Conservation (phyloP, 2,888 invertebrate genomes). For the Chromoteleia sp. region DNA sequence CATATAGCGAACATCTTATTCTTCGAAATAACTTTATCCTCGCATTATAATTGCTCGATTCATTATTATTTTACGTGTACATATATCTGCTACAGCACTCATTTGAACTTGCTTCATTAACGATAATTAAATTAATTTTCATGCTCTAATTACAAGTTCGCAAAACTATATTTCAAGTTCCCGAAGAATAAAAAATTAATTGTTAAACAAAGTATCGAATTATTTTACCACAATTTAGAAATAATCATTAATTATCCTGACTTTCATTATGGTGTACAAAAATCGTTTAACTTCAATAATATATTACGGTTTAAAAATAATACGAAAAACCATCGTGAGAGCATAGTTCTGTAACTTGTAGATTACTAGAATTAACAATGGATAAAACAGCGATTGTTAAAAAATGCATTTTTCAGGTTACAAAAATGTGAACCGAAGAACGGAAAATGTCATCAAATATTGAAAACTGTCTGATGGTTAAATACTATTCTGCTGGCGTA, state of each 20-base stretch:
- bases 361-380: too few relatives aligned
- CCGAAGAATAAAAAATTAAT: neutral
- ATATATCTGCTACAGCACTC: slow-evolving; percentile 11
- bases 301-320: too few relatives aligned
- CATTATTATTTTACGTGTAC: slow-evolving; percentile 24
- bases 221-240: too few relatives aligned
- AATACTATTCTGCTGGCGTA: slow-evolving; percentile 46
- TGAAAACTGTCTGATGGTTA: slow-evolving; percentile 50
- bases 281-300: too few relatives aligned
- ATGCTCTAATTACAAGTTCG: slow-evolving; percentile 18
- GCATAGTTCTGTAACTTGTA: too few relatives aligned
- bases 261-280: too few relatives aligned
- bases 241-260: too few relatives aligned
- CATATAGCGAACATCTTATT: neutral
- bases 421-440: neutral
- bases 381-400: too few relatives aligned
- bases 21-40: slow-evolving; percentile 2
- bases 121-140: slow-evolving; percentile 31
- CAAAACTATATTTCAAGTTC: slow-evolving; percentile 16
- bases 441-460: slow-evolving; percentile 37
- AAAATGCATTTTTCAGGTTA: slow-evolving; percentile 1
- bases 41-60: neutral
- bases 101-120: slow-evolving; percentile 40
- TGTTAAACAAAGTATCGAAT: neutral
- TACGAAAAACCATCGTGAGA: too few relatives aligned